These are phyloP conservation scores for Chaetoderma sp. DNA, from an alignment of 2,888 invertebrate species.

Conservation along the genomic window DNA sequence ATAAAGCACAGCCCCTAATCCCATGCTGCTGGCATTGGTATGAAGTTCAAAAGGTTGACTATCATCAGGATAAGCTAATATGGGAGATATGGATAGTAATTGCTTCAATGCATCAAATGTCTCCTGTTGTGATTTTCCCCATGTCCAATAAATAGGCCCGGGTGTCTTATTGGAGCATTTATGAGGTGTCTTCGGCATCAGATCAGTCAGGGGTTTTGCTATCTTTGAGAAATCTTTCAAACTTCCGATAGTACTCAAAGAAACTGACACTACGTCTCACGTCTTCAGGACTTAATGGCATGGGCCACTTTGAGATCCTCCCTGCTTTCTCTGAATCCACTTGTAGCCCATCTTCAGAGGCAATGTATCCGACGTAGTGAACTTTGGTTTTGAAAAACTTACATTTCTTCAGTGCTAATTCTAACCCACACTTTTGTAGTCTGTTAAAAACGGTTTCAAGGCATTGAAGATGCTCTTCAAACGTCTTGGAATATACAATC, in stretches of 20 bases:
- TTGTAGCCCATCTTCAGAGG: slow-evolving; percentile 2
- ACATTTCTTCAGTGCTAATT: slow-evolving; percentile 28
- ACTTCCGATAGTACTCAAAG: slow-evolving; percentile 23
- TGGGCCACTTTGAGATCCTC: slow-evolving; percentile 12
- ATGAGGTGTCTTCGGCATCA: slow-evolving; percentile 17
- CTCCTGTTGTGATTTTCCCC: neutral
- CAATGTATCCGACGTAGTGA: slow-evolving; percentile 31
- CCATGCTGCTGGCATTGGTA: neutral
- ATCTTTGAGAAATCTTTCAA: slow-evolving; percentile 29
- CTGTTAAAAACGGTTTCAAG: slow-evolving; percentile 24
- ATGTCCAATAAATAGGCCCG: neutral
- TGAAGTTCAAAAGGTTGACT: neutral
- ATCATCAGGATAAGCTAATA: neutral
- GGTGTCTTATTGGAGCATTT: neutral
- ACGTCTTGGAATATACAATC: slow-evolving; percentile 30
- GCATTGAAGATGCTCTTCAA: slow-evolving; percentile 28
- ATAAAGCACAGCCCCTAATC: neutral
- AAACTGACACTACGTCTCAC: slow-evolving; percentile 12
- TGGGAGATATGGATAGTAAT: neutral
- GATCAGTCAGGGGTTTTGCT: slow-evolving; percentile 25
- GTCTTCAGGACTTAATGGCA: slow-evolving; percentile 13
- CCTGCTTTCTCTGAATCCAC: slow-evolving; percentile 1
- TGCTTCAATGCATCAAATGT: neutral
- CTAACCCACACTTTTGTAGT: slow-evolving; percentile 17
- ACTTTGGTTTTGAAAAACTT: slow-evolving; percentile 20